Evolutionary conservation across 2,797 vertebrate genomes (phyloP).

Genomic region (Gorsachius magnificus): DNA sequence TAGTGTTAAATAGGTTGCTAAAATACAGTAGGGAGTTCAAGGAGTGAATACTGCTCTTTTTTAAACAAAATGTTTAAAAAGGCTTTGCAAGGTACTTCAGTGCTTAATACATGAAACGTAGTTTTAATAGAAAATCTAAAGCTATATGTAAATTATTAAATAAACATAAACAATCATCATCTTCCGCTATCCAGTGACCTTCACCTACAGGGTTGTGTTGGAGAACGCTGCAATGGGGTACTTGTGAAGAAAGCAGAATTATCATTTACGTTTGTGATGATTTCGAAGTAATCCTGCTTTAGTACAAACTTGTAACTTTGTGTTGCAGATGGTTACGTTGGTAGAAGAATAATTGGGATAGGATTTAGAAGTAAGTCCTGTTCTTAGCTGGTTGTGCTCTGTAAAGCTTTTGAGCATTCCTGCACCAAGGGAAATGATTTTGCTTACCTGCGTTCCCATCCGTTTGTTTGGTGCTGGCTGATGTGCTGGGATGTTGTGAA

Average conservation of each 20-base stretch:
- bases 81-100: not conserved
- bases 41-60: not conserved
- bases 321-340: not conserved
- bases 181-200: not conserved
- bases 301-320: not conserved
- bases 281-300: not conserved
- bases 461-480: not conserved
- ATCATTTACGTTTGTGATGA: not conserved
- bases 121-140: not conserved
- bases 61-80: not conserved
- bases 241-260: not conserved
- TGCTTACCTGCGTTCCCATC: not conserved
- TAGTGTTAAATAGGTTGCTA: conserved; percentile 41
- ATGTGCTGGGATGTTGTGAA: not conserved
- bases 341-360: conserved; percentile 27
- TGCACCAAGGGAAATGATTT: not conserved
- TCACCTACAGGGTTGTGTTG: not conserved
- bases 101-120: not conserved
- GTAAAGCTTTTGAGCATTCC: not conserved
- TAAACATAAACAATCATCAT: not conserved
- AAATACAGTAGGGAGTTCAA: not conserved
- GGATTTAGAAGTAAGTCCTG: conserved; percentile 17
- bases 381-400: not conserved
- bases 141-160: not conserved
- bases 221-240: not conserved